Base-by-base conservation (phyloP, 2,797 vertebrate genomes). In the Alfaro cultratus region DNA sequence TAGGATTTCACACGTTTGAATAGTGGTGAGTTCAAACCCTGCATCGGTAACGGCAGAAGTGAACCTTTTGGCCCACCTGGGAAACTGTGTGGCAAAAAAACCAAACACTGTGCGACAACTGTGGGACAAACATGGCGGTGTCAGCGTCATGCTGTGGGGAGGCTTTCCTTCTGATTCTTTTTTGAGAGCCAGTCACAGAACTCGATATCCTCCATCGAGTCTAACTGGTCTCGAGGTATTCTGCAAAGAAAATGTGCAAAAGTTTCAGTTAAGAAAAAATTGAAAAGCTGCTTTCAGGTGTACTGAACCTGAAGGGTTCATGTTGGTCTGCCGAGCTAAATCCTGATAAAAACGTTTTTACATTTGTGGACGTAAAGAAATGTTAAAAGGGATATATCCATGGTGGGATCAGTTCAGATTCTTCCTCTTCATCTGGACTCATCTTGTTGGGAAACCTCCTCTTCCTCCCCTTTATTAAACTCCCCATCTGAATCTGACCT, bases 321-420 rank as follows among this genome's bases (percentile, higher is more conserved):
- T 15, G 46, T 47, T 16, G 46, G 46, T 47, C 21, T 26, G 49
- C 49, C 21, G 23, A 26, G 23, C 7, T 9, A 53, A 55, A 55
- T 62, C 57, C 29, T 18, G 34, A 36, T 36, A 10, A 41, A 23
- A 41, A 41, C 34, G 8, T 16, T 41, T 41, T 41, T 23, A 41
- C 8, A 21, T 68, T 41, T 68, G 21, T 41, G 34, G 36, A 67
- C 5, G 64, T 23, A 41, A 39, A 13, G 23, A 70, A 70, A 70
- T 7, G 4, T 23, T 67, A 9, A 34, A 62, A 36, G 21, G 10
- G 23, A 68, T 41, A 12, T 4, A 23, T 68, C 39, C 18, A 39
- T 11, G 36, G 8, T 26, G 36, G 75, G 73, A 47, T 87, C 74
- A 76, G 81, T 86, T 87, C 84, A 80, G 73, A 83, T 57, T 43